Base-by-base conservation (phyloP, 2,797 vertebrate genomes). In the Hylomyscus alleni region DNA sequence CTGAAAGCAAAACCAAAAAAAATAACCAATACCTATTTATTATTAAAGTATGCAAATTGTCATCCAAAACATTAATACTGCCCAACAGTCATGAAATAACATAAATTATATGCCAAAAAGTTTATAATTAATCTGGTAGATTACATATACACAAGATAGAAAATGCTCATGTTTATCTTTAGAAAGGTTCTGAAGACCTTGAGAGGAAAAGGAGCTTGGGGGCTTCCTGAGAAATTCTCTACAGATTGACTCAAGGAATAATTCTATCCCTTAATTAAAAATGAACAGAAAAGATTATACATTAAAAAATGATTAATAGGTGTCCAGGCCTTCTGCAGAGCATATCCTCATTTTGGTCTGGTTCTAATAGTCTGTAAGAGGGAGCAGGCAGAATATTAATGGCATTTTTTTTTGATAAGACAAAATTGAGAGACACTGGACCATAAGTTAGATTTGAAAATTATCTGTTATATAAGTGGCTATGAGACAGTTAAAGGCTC, bases 261-360 rank as follows among this genome's bases (percentile, higher is more conserved):
- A 95, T 78, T 1, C 24, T 95, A 47, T 78, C 31, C 0, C 40
- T 96, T 96, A 97, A 96, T 95, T 96, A 91, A 97, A 92, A 91
- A 92, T 93, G 31, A 95, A 91, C 90, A 89, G 88, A 91, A 96
- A 83, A 91, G 19, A 96, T 90, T 11, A n/a, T 95, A 90, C 89
- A 69, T 67, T 94, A 75, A 87, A 54, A 86, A 95, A 90, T 95
- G 88, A 96, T 97, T 87, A 96, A 94, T 95, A 94, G 88, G 69
- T 31, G 0, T 29, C 50, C 26, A 37, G 76, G 15, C 4, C 82
- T 96, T 96, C 90, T 93, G 69, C 52, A 50, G 19, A 56, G 93
- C 93, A 77, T 89, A n/a, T 47, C 76, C 34, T 89, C 50, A 62
- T 94, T 96, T 31, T 91, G 75, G 24, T 96, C 90, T 81, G 34